Base-by-base conservation (phyloP, 64 coral and sea anemone genomes). In the Actinia tenebrosa region DNA sequence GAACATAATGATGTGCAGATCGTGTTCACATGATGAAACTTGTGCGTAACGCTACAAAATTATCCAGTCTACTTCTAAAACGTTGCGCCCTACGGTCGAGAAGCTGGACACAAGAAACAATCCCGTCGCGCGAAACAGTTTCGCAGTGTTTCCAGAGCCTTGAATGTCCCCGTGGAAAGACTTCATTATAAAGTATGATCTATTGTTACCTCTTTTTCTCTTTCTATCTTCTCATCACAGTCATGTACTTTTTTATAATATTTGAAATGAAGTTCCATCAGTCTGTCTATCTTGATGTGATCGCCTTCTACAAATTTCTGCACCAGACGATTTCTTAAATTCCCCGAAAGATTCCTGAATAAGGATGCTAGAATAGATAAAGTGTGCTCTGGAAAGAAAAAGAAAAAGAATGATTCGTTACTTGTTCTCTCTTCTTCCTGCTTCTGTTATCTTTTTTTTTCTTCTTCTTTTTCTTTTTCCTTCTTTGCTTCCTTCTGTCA, bases 241-340 rank as follows among this genome's bases (percentile, higher is more conserved):
- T 98, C 93, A 56, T 98, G 96, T 77, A 98, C 91, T 88, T 90
- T 92, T 58, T 59, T 80, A 46, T 92, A 86, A 82, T 98, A 98
- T 60, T 98, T 98, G 75, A 95, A 91, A 78, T 98, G 96, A 15
- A 98, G 79, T 60, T 98, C 96, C 88, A 98, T 98, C 18, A 98
- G 91, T 79, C 96, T 56, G 78, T 98, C 96, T 17, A 95, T 86
- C 64, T 98, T 98, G 22, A 98, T 92, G 46, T 98, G 96, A 83
- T 98, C 96, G 44, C 91, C 89, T 78, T 98, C 96, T 14, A 98
- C 93, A 93, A 98, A 98, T 83, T 98, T 98, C 63, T 98, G 96
- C n/a, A 98, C 96, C 64, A 98, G 82, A 87, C 96, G 87, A n/a
- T 58, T 89, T 63, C 86, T 89, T 26, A 91, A 86, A 80, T 82